phyloP scores from a whole-genome alignment of 2,113 vertebrate genomes.

The Cricetomys ansorgei region DNA sequence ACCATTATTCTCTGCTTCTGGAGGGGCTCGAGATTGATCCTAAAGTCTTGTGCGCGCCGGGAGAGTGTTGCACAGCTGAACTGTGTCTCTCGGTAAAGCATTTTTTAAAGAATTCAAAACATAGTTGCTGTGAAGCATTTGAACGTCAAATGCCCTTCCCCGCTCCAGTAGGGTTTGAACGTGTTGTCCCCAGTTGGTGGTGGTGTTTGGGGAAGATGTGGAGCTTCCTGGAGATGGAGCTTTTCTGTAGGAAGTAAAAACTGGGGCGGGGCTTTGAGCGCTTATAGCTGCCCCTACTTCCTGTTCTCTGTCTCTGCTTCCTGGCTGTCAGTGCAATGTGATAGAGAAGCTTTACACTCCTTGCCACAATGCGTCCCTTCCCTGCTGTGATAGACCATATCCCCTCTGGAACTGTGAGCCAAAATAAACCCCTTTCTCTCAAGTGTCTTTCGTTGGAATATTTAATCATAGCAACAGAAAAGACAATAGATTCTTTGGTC shows the following conservation, averaged over 20 bases:
- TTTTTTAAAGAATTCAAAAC: slow-evolving; percentile 34
- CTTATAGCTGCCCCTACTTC: not conserved
- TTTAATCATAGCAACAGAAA: not conserved
- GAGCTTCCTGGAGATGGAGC: not conserved
- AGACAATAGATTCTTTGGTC: not conserved
- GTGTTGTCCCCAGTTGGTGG: not conserved
- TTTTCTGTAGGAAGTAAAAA: not conserved
- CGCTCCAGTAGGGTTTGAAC: not conserved
- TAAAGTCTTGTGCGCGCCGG: not conserved
- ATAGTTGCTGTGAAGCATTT: not conserved
- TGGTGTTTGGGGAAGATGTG: not conserved
- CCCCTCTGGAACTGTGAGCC: not conserved
- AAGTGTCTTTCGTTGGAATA: not conserved
- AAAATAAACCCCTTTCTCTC: not conserved
- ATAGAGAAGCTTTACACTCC: not conserved
- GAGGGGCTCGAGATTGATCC: not conserved
- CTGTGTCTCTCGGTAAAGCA: not conserved
- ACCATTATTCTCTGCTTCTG: not conserved
- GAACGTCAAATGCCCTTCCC: not conserved
- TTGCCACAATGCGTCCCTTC: not conserved
- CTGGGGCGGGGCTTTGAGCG: not conserved
- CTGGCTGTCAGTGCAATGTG: too few species aligned
- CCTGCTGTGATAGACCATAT: not conserved
- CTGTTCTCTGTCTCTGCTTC: not conserved
- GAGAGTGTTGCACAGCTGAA: not conserved